Evolutionary conservation across 1,140 invertebrate species (phyloP).

Genomic region (Contarinia nasturtii): DNA sequence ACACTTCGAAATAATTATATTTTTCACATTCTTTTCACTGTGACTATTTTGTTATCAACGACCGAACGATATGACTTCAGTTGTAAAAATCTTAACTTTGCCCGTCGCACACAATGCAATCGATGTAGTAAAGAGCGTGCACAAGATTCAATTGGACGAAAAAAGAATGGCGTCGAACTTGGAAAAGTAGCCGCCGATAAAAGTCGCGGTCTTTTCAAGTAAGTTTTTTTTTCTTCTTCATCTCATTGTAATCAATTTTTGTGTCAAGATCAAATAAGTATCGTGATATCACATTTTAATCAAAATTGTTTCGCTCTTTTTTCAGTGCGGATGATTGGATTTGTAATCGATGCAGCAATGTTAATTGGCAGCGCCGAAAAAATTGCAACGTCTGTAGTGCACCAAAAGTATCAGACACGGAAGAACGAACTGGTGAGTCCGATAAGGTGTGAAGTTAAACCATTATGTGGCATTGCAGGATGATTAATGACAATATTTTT

Average conservation of each 20-base stretch:
- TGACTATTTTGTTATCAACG: background rate
- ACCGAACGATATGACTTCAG: constrained; percentile 29
- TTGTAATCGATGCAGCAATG: constrained; percentile 97
- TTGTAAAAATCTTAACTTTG: constrained; percentile 91
- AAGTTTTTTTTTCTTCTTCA: constrained; percentile 13
- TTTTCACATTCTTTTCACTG: background rate
- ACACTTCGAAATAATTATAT: background rate
- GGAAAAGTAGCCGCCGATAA: constrained; percentile 96
- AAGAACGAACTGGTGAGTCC: constrained; percentile 35
- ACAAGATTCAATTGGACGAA: constrained; percentile 42
- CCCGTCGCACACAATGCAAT: constrained; percentile 73
- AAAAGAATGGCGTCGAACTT: constrained; percentile 90
- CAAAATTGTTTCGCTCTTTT: too few relatives aligned
- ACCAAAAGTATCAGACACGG: constrained; percentile 84
- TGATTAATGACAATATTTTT: too few relatives aligned
- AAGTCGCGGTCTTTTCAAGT: constrained; percentile 74
- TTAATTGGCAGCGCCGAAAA: constrained; percentile 93
- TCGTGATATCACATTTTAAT: too few relatives aligned
- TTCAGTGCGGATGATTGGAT: constrained; percentile 96
- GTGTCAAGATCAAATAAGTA: too few relatives aligned
- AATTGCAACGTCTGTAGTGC: constrained; percentile 99
- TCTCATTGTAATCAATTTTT: background rate
- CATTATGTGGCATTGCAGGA: too few relatives aligned
- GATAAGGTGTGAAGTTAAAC: too few relatives aligned
- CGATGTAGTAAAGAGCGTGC: constrained; percentile 57